Evolutionary conservation across 1,140 invertebrate species (phyloP).

Genomic region (Drosophila aff.): DNA sequence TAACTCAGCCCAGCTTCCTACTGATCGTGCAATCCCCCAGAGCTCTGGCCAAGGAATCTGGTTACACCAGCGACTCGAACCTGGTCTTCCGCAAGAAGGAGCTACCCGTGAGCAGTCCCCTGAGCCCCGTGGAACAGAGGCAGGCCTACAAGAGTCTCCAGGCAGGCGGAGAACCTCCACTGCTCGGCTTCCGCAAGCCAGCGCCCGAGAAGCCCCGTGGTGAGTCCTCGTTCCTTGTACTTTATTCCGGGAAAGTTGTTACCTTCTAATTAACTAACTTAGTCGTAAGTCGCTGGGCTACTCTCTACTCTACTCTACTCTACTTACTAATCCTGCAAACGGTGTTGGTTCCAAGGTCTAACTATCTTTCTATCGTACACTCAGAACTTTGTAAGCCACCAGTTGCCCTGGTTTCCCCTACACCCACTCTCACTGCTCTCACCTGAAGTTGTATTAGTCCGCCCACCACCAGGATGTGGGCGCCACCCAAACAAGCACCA

Average conservation of each 20-base stretch:
- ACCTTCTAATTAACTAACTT: constrained; percentile 23
- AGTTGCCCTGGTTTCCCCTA: constrained; percentile 24
- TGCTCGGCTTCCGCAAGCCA: constrained; percentile 94
- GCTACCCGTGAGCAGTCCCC: constrained; percentile 88
- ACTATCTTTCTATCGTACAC: constrained; percentile 31
- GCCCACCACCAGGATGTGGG: constrained; percentile 25
- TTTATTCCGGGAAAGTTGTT: neutral
- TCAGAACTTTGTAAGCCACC: constrained; percentile 26
- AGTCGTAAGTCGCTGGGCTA: constrained; percentile 43
- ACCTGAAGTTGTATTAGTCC: constrained; percentile 51
- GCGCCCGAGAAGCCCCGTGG: constrained; percentile 94
- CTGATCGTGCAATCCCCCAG: constrained; percentile 21
- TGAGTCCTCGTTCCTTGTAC: constrained; percentile 81
- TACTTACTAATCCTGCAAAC: constrained; percentile 50
- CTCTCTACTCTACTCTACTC: constrained; percentile 32
- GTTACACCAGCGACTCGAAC: constrained; percentile 96
- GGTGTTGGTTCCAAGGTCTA: constrained; percentile 64
- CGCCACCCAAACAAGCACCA: constrained; percentile 40
- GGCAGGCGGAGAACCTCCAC: constrained; percentile 95
- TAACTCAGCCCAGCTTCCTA: too few relatives aligned
- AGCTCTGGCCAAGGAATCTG: constrained; percentile 91
- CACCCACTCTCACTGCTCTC: constrained; percentile 46
- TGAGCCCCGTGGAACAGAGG: constrained; percentile 92
- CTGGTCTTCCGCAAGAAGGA: constrained; percentile 92
- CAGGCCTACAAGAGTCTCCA: constrained; percentile 94